Base-by-base conservation (phyloP, 2,888 invertebrate species). In the Mythimna loreyi region DNA sequence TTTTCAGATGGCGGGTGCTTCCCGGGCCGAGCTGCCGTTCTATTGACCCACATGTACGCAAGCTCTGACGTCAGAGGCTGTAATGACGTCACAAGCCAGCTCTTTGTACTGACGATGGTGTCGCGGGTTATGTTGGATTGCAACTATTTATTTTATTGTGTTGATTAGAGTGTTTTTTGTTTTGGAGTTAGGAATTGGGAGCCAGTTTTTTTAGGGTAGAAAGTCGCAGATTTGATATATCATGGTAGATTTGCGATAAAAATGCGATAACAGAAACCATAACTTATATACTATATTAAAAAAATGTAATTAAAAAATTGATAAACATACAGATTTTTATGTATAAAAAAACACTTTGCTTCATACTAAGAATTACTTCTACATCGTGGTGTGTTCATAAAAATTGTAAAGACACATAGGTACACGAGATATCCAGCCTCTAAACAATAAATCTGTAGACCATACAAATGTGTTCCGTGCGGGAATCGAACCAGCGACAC, bases 41-140 rank as follows among this genome's bases (percentile, higher is more conserved):
- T 90, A 92, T 91, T 95, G 94, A 95, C 95, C 95, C 90, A 95
- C 90, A 93, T 95, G 92, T 88, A 92, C 92, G 93, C 93, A 92
- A 87, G 88, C 90, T 86, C 90, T 93, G 93, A 94, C 94, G 94
- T 94, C 93, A 94, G 89, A 80, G 83, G 80, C 82, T 73, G 86
- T 82, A 76, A 85, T 93, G 92, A 94, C 93, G 94, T 94, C 94
- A 94, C 90, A 67, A 66, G 75, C 74, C 75, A 84, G 81, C 86
- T 89, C 91, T 92, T 93, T 91, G 91, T 87, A 74, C 72, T 74
- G 77, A 63, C 74, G 81, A 84, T 86, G 78, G 80, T 67, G 64
- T 69, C 67, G 53, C 16, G 30, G 61, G 60, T 58, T 73, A 83
- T 82, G 76, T 62, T 74, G 40, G 45, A 55, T 72, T 65, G 67